These are phyloP conservation scores for Heliconius aoede DNA, from an alignment of 2,888 invertebrate genomes.

Conservation along the genomic window DNA sequence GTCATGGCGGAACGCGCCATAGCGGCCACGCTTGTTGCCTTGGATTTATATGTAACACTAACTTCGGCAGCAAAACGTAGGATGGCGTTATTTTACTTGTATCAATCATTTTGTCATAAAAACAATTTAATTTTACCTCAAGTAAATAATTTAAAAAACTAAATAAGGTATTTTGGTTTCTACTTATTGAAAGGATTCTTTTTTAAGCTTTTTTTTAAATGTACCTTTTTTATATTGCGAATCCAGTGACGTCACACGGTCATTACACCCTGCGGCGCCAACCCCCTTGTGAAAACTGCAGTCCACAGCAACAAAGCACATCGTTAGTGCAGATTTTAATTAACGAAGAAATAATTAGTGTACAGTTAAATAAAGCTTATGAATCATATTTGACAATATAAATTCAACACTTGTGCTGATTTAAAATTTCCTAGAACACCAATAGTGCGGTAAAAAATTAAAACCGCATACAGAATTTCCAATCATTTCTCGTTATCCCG, in stretches of 20 bases:
- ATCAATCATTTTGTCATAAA: background rate
- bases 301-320: slow-evolving; percentile 8
- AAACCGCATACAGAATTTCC: slow-evolving; percentile 38
- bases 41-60: background rate
- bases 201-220: background rate
- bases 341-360: background rate
- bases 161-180: background rate
- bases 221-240: background rate
- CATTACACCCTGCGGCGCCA: slow-evolving; percentile 62
- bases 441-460: slow-evolving; percentile 32
- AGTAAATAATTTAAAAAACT: background rate
- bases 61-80: slow-evolving; percentile 5
- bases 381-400: background rate
- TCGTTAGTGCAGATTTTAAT: slow-evolving; percentile 18
- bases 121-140: background rate
- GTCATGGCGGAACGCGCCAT: background rate
- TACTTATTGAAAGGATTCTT: background rate
- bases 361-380: background rate
- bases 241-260: slow-evolving; percentile 67
- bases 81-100: slow-evolving; percentile 16
- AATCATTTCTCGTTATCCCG: slow-evolving; percentile 49
- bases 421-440: slow-evolving; percentile 11
- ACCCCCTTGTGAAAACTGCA: slow-evolving; percentile 39
- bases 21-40: background rate
- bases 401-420: background rate